Base-by-base conservation (phyloP, 35 echinoderm and acorn worm genomes). In the Apostichopus parvimensis region DNA sequence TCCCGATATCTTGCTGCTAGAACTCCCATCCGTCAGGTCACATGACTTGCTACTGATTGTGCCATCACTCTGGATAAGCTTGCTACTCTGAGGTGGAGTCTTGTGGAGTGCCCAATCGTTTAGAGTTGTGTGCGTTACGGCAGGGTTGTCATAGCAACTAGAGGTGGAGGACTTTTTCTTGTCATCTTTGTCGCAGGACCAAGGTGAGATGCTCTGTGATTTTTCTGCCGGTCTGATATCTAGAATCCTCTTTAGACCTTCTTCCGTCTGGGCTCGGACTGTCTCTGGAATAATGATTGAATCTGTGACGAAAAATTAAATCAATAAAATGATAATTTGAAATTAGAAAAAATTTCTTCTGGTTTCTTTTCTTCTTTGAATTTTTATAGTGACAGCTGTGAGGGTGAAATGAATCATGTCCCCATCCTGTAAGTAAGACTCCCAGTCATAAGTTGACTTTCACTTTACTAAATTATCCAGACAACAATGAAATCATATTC, bases 281-380 rank as follows among this genome's bases (percentile, higher is more conserved):
- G 81, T 18, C 18, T 84, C 81, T 18, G 81, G 81, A 57, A 84
- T 15, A 14, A 84, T 59, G n/a, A 84, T 84, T 4, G 81, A 22
- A 84, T 84, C 81, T 84, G 18, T 73, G 21, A 84, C 6, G 6
- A 84, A 4, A 59, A 84, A 84, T 15, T 34, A 22, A 80, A 53
- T 34, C 28, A 34, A 34, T 34, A 34, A 34, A 34, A 34, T 34
- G 28, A 34, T 34, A 34, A 34, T 34, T 34, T 34, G 1, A 34
- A 34, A 34, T 34, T 34, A 34, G 28, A 34, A 34, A 34, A 34
- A 34, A 34, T 34, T 34, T 0, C 0, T 0, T 34, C 28, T 34
- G 28, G 28, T 1, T 34, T 34, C 28, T 34, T 34, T 34, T 34
- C 28, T 34, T 34, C 28, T 34, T 2, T 34, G 28, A 34, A 34